These are phyloP conservation scores for Megalopta genalis DNA, from an alignment of 1,140 invertebrate genomes.

Conservation along the genomic window DNA sequence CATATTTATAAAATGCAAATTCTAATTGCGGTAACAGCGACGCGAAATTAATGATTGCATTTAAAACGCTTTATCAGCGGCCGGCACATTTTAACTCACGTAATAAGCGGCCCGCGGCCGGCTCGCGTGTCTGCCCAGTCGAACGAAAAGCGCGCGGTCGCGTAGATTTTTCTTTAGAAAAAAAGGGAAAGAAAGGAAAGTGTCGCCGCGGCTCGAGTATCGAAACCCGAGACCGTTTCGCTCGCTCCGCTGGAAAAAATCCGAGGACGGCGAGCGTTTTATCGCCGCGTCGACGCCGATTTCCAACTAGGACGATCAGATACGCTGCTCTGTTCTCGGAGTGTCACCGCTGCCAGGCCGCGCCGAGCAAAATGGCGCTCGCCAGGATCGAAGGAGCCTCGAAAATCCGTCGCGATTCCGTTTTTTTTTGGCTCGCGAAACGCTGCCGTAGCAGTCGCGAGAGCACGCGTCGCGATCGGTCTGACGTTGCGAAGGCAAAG, in stretches of 20 bases:
- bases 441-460: neutral
- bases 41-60: slow-evolving; percentile 68
- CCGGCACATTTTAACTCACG: slow-evolving; percentile 55
- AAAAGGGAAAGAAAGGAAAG: slow-evolving; percentile 4
- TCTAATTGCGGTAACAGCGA: slow-evolving; percentile 68
- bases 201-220: neutral
- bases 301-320: neutral
- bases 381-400: no score
- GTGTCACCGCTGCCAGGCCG: neutral
- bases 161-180: slow-evolving; percentile 36
- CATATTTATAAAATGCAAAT: slow-evolving; percentile 73
- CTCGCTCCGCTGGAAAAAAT: neutral
- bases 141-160: slow-evolving; percentile 29
- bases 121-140: slow-evolving; percentile 13
- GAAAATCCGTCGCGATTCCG: no score
- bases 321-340: no score
- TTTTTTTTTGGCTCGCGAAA: no score
- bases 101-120: slow-evolving; percentile 45
- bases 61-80: slow-evolving; percentile 66
- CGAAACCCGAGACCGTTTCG: neutral
- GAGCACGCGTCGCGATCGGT: slow-evolving; percentile 18
- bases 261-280: neutral
- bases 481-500: slow-evolving; percentile 41
- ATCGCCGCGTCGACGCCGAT: neutral
- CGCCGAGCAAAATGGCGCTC: neutral